phyloP scores from a whole-genome alignment of 2,797 vertebrate species.

The Macropus fuliginosus region DNA sequence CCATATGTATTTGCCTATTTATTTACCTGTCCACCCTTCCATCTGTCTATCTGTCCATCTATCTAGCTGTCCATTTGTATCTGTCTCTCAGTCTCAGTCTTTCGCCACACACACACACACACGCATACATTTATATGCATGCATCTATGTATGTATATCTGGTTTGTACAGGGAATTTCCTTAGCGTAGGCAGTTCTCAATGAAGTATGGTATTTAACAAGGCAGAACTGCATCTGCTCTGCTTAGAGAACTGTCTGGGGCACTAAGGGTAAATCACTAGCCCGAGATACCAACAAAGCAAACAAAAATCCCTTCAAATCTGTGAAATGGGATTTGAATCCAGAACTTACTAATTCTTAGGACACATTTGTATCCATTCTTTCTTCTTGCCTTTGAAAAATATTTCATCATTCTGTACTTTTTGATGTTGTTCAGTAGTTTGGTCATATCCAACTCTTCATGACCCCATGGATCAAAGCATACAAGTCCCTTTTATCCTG shows the following conservation, averaged over 20 bases:
- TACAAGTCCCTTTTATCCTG: background rate
- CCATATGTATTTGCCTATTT: background rate
- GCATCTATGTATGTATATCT: background rate
- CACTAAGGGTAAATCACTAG: background rate
- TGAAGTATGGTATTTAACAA: background rate
- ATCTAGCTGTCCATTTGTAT: background rate
- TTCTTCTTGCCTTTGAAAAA: background rate
- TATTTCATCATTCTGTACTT: background rate
- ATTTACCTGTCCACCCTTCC: background rate
- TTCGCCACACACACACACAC: accelerated
- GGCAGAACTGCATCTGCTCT: background rate
- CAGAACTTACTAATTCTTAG: background rate
- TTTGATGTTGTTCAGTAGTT: background rate
- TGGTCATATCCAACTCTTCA: background rate
- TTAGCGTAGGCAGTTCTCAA: background rate
- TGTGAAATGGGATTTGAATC: background rate
- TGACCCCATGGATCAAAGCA: background rate
- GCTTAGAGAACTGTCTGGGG: background rate
- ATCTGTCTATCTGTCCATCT: background rate
- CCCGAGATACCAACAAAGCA: background rate
- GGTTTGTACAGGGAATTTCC: background rate
- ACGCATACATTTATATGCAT: accelerated
- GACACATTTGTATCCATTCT: background rate
- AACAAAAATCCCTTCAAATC: background rate
- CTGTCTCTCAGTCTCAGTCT: background rate